Conservation (phyloP, 2,797 vertebrate species). For the Microctenopoma stevenorrisi region DNA sequence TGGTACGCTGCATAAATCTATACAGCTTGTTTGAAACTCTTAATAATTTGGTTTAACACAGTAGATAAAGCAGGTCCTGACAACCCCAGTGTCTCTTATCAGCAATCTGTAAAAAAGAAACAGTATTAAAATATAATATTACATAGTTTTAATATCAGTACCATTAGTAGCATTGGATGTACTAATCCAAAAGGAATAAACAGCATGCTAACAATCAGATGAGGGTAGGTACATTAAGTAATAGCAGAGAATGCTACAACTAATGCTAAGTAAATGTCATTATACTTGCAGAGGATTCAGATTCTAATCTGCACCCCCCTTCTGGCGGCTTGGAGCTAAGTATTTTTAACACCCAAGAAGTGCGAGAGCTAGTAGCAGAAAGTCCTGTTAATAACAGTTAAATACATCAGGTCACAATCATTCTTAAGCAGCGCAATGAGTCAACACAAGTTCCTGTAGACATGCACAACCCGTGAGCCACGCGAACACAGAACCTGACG, state of each 20-base stretch:
- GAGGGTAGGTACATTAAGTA: constrained; percentile 5
- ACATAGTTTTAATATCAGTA: neutral
- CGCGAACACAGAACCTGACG: neutral
- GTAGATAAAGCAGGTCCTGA: neutral
- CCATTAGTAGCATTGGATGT: constrained; percentile 8
- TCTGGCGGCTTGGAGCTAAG: constrained; percentile 4
- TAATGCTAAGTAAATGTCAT: constrained; percentile 9
- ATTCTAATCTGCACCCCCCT: constrained; percentile 1
- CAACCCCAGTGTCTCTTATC: neutral
- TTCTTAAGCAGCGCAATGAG: neutral
- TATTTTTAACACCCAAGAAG: constrained; percentile 9
- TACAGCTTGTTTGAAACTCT: too few relatives aligned
- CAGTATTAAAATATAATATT: neutral
- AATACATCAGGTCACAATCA: neutral
- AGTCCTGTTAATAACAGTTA: neutral
- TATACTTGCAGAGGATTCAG: constrained; percentile 4
- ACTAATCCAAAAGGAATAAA: constrained; percentile 5
- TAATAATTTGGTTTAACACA: too few relatives aligned
- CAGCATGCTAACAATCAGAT: neutral
- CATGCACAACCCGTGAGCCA: neutral
- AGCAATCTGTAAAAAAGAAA: constrained; percentile 16
- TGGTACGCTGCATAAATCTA: too few relatives aligned
- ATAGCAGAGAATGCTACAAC: constrained; percentile 6
- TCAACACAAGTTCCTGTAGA: constrained; percentile 4
- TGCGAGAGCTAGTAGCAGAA: neutral